phyloP scores from a whole-genome alignment of 2,797 vertebrate species.

The Tapirus indicus region DNA sequence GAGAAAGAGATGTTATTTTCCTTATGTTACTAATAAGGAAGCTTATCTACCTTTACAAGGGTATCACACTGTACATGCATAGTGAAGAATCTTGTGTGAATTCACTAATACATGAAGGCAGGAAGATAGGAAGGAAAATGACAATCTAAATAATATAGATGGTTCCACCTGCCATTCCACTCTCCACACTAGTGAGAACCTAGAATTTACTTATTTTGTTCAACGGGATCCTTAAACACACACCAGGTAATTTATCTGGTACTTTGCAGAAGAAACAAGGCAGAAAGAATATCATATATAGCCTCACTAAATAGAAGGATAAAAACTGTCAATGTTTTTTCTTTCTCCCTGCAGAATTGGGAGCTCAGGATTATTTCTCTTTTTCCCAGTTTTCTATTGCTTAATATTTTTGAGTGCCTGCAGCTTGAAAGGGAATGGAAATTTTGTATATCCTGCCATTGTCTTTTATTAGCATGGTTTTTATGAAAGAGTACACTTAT shows the following conservation, averaged over 20 bases:
- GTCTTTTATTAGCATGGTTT: conserved; percentile 52
- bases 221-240: neutral
- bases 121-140: conserved; percentile 12
- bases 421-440: conserved; percentile 30
- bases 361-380: neutral
- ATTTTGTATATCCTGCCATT: conserved; percentile 19
- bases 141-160: neutral
- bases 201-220: conserved; percentile 1
- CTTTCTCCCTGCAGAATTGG: neutral
- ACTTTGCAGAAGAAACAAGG: neutral
- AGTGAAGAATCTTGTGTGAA: conserved; percentile 5
- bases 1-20: neutral
- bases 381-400: neutral
- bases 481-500: conserved; percentile 37
- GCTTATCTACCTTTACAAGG: neutral
- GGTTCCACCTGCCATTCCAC: neutral
- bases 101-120: neutral
- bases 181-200: neutral
- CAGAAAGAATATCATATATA: neutral
- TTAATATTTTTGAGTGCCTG: conserved; percentile 43
- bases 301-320: neutral
- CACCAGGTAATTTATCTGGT: neutral
- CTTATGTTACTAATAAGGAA: conserved; percentile 25
- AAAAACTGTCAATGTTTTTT: neutral
- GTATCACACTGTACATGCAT: neutral